Evolutionary conservation across 2,888 invertebrate species (phyloP), one percentile per base, ranked within the genome.

Genomic region (Drosophila yooni): DNA sequence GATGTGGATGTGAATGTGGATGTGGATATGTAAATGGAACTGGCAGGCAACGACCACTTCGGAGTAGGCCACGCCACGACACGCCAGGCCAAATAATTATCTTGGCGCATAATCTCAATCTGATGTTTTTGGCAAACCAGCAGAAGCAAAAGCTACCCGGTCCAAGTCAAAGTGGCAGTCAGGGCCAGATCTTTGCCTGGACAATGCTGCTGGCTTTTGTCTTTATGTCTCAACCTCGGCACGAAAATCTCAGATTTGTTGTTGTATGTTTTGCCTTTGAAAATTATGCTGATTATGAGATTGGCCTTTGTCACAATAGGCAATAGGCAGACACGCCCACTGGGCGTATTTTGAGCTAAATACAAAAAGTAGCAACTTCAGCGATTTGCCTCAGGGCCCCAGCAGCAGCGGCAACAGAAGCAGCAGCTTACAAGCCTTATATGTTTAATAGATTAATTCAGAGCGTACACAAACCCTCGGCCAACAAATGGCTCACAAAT

Each of bases 261-360:
- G 46, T 46, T 51, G 43, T 36, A 3, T 57, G 53, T 34, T 50
- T 70, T 74, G 73, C 68, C 65, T 70, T 76, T 66, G 80, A 80
- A 78, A 89, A 89, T 87, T 88, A 88, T 89, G 80, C 87, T 88
- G 89, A 89, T 89, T 89, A 87, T 83, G 70, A 85, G 89, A 81
- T 82, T 86, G 85, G 70, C 76, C 72, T 68, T 68, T 78, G 54
- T 70, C 74, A 50, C 34, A 36, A 50, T 66, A 63, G 64, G 82
- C 69, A 27, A n/a, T 13, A 21, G 13, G 34, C 33, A 18, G 63
- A 25, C 43, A 79, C 73, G 81, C 85, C 70, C 67, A 61, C 29
- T 60, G 70, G 80, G 70, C 70, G 69, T 63, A 54, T 57, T 52
- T 27, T 48, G 36, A 21, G 40, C 34, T 68, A 25, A 46, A 36